Evolutionary conservation across 2,888 invertebrate species (phyloP).

Genomic region (Hypena proboscidalis): DNA sequence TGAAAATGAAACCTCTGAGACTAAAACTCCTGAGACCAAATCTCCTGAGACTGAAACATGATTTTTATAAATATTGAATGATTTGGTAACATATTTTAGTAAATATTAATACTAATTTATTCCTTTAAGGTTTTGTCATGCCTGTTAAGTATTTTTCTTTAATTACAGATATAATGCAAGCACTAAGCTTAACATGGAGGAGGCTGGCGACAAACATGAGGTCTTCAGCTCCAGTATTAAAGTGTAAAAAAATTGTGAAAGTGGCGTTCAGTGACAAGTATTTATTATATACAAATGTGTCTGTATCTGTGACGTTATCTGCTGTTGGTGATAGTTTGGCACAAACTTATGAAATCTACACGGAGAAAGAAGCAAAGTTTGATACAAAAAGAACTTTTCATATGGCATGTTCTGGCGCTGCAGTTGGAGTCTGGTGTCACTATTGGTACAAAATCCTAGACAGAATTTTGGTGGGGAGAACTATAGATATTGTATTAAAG

Average conservation of each 20-base stretch:
- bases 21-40: too few relatives aligned
- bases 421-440: conserved; percentile 93
- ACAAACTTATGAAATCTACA: conserved; percentile 92
- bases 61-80: too few relatives aligned
- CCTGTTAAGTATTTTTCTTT: conserved; percentile 7
- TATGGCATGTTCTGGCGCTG: conserved; percentile 92
- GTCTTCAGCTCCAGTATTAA: conserved; percentile 45
- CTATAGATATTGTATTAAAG: conserved; percentile 88
- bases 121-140: not conserved
- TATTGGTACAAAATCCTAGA: conserved; percentile 95
- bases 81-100: conserved; percentile 8
- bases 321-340: conserved; percentile 92
- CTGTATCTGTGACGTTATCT: conserved; percentile 91
- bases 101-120: conserved; percentile 7
- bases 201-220: conserved; percentile 59
- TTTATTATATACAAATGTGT: conserved; percentile 92
- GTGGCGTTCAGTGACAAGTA: conserved; percentile 88
- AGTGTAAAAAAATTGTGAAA: conserved; percentile 56
- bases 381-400: conserved; percentile 88
- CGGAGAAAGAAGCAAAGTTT: conserved; percentile 85
- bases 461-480: conserved; percentile 89
- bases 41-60: too few relatives aligned
- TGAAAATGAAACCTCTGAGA: not conserved
- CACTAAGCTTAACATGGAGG: conserved; percentile 64
- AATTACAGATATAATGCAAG: conserved; percentile 63